Evolutionary conservation across 2,113 vertebrate species (phyloP), one percentile per base, ranked within the genome.

Genomic region (Lipophrys pholis): DNA sequence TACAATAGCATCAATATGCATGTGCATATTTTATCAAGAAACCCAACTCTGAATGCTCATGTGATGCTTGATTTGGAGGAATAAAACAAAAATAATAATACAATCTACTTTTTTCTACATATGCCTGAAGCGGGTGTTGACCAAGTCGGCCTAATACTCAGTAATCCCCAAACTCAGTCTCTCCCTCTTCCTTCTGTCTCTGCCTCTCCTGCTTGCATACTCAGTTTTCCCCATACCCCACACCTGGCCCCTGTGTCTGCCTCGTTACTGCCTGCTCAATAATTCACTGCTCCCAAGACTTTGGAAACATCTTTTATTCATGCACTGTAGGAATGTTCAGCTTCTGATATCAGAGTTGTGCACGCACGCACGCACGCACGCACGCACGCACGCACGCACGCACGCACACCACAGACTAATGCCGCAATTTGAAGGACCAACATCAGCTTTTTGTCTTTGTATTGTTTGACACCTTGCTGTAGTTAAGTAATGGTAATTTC

Each of bases 231-330:
- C 48, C 6, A 45, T 43, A 76, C 57, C 15, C 49, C 52, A 77
- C 66, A 84, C 71, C 85, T 80, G 82, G 72, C 56, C 81, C 11
- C 43, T 54, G 48, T 8, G 8, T 82, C 78, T 73, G 52, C 66
- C 69, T 81, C 15, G 59, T 85, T 88, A 83, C 80, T 81, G 75
- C 83, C 80, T 89, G 56, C 82, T 94, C 73, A 91, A 90, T 92
- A 90, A 94, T 92, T 92, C 81, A 92, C 80, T 43, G 71, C 72
- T 82, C 82, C 76, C 76, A 85, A 89, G 75, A 90, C 82, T 86
- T 87, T 86, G 81, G 60, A 82, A 74, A 38, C 76, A 91, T 92
- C 74, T 90, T 89, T 93, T 92, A 94, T 93, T 93, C 86, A 93
- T 91, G 81, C 40, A 21, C 52, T 85, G 64, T 78, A 89, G 79